Base-by-base conservation (phyloP, 2,113 vertebrate genomes). In the Dascyllus trimaculatus region DNA sequence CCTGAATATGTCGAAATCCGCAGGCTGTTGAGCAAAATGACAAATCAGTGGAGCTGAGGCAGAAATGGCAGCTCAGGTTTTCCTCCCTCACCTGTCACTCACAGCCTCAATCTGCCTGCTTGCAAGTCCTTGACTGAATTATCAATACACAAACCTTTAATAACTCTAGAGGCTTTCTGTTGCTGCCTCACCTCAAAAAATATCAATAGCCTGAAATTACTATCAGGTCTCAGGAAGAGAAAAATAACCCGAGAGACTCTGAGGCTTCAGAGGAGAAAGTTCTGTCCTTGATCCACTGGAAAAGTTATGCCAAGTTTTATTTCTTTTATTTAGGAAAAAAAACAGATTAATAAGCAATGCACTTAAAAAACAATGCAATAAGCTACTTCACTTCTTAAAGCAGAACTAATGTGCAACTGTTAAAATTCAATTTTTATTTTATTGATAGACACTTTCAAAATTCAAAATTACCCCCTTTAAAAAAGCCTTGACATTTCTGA, bases 131-230 rank as follows among this genome's bases (percentile, higher is more conserved):
- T 52, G 29, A 77, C 73, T 54, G 74, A 59, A 49, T 76, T 68
- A 89, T 92, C 86, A 76, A 87, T 84, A 88, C 70, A 52, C 54
- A 75, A 40, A 7, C 35, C 69, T 75, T 85, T 79, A 58, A 71
- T 78, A 70, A 87, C 81, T 80, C 65, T 71, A 32, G 62, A 49
- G 29, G 51, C 45, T 35, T 82, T 76, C 24, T 15, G 18, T 4
- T 56, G 54, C 57, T 57, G 21, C 38, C 59, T 71, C n/a, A 29
- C n/a, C 14, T 59, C 10, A 51, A 56, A 46, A 69, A 61, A 57
- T 38, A 76, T 65, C 75, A 79, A 72, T 69, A 54, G 60, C 29
- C 15, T 9, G 25, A 69, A 59, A 75, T 61, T 9, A 48, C 13
- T 54, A 32, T 51, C 26, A 64, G 21, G 67, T 49, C 45, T 25